Evolutionary conservation across 2,888 invertebrate species (phyloP), one percentile per base, ranked within the genome.

Genomic region (Isotomurus palustris): DNA sequence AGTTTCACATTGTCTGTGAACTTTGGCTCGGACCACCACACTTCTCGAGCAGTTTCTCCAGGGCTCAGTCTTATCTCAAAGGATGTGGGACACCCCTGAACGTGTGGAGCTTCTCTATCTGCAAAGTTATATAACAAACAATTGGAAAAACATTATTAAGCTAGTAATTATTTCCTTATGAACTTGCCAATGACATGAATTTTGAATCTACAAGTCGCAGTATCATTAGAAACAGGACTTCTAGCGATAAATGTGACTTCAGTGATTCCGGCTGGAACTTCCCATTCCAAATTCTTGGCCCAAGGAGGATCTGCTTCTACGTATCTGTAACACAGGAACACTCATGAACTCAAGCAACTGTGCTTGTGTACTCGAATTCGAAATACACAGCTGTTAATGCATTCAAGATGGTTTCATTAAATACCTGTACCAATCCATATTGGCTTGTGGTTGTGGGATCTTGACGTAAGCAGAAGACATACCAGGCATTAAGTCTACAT

Each of bases 11-110:
- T 82, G 72, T 82, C 82, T 25, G 75, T 76, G 69, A 85, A 85
- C 40, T 76, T 74, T 1, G 86, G 85, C 68, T 85, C 85, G 40
- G 79, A 78, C 85, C 85, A 86, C 64, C 78, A 77, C 43, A 85
- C 78, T 40, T 79, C 76, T 25, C 81, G 78, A 52, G 78, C 77
- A 1, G 74, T 75, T 72, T 84, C 82, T 41, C 81, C 79, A 14
- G 77, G 76, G 44, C 76, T 74, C 49, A 85, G 72, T 19, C 76
- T 74, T 24, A 82, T 80, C 64, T 82, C 81, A 69, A 84, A 81
- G 5, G 83, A 81, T 41, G 78, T 74, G 1, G 86, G 84, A 72
- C 86, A 86, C 62, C 78, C 79, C 38, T 74, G 74, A 25, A 83
- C 78, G 53, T 74, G 75, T 1, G 84, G 84, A 32, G 78, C 76